Base-by-base conservation (phyloP, 23 tunicate genomes). In the Trididemnum clinides region DNA sequence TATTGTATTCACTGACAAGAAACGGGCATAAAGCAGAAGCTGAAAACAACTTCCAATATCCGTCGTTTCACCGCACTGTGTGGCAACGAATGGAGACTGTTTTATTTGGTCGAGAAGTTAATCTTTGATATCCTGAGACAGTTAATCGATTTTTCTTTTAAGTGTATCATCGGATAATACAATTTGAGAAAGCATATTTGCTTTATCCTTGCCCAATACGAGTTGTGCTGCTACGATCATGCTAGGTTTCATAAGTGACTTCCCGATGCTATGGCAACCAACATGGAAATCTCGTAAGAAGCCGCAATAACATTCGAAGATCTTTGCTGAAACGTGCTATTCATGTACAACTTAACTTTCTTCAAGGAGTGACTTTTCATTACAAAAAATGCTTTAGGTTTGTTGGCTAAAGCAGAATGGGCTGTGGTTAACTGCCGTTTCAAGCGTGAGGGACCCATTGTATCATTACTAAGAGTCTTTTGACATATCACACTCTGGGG, bases 101-200 rank as follows among this genome's bases (percentile, higher is more conserved):
- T 81, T 81, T 63, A 34, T 63, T 81, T 62, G 85, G 73, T 62
- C 28, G 28, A 63, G 85, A 36, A 62, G 64, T 34, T 81, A 74
- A 81, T 81, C 85, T 81, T 81, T 62, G 85, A 81, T 81, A 36
- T 81, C 73, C 34, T 81, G 73, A 81, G 73, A 81, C 34, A 81
- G 59, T 81, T 81, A 51, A 81, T 81, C 74, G 85, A 81, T 81
- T 36, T 51, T 81, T 54, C 85, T 74, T 81, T 81, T 63, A 54
- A 63, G 74, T 81, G 73, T 81, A 81, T 34, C 74, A 36, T 81
- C 63, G 57, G 85, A 81, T 81, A 81, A 54, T 81, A 74, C 57
- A 81, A 81, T 81, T 81, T 81, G 73, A 81, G 85, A 81, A 81
- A 81, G 85, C 85, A 36, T 62, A 63, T 62, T 81, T 81, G 85